Base-by-base conservation (phyloP, 2,888 invertebrate genomes). In the Athrips mouffetella region DNA sequence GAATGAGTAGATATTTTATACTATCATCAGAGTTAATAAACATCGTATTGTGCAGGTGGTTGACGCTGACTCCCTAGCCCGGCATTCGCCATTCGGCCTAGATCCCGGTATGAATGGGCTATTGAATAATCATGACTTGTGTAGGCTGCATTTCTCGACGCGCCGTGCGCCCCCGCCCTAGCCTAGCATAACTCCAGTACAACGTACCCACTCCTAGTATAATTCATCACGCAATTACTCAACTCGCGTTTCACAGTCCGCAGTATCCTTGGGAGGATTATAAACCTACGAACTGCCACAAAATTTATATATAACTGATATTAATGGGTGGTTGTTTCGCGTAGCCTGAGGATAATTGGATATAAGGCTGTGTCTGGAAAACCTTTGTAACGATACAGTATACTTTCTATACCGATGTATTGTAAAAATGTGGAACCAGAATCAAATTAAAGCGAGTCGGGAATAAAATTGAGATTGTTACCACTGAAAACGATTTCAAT, bases 91-190 rank as follows among this genome's bases (percentile, higher is more conserved):
- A 81, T 81, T 82, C 82, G 72, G 67, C 71, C 73, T 74, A 70
- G 74, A 73, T 74, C 74, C 70, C 70, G 58, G 60, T 70, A 72
- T 70, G 71, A 48, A 51, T 45, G 61, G 58, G 68, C 73, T 79
- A 81, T 81, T 86, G 84, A 86, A 86, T 86, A 85, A 84, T 83
- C 82, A 84, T 81, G 80, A 74, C 72, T 63, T 66, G 73, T 68
- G 80, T 79, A 74, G 78, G 78, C 70, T 62, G 78, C 59, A 72
- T 73, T 70, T 70, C 70, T 65, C 37, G 57, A 51, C 60, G 58
- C 55, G 49, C 59, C 60, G 50, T 60, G 58, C 55, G 49, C 59
- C 60, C 59, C 60, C 61, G 57, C 15, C 40, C 39, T 25, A 13
- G 21, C 40, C 37, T 35, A 35, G 51, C 25, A 25, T 15, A 39